Percentiles rank a stretch among this genome's conserved stretches.
Conservation (phyloP, 2,888 invertebrate species). For the Diloba caeruleocephala region DNA sequence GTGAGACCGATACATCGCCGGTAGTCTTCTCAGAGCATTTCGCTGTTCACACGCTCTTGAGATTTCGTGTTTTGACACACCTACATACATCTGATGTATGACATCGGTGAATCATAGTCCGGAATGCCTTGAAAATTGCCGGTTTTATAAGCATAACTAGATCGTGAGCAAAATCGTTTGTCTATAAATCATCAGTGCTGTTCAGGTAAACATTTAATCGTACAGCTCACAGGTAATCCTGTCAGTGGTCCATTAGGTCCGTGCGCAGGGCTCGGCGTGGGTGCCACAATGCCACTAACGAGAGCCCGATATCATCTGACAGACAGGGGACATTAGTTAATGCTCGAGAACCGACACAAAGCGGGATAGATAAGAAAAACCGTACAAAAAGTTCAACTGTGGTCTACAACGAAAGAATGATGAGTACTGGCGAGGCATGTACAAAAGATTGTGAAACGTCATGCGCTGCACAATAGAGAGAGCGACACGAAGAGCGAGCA, state of each 20-base stretch:
- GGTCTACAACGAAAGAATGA: slow-evolving; percentile 74
- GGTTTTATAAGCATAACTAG: slow-evolving; percentile 31
- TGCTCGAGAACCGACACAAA: slow-evolving; percentile 71
- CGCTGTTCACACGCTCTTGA: slow-evolving; percentile 78
- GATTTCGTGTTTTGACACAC: slow-evolving; percentile 70
- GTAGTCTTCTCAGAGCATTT: slow-evolving; percentile 60
- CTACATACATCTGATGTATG: slow-evolving; percentile 67
- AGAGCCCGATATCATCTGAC: slow-evolving; percentile 81
- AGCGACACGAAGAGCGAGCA: slow-evolving; percentile 77
- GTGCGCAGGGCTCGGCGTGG: slow-evolving; percentile 69
- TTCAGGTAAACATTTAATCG: slow-evolving; percentile 69
- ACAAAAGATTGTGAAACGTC: slow-evolving; percentile 84
- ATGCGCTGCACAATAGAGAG: slow-evolving; percentile 82
- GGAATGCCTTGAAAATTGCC: slow-evolving; percentile 50
- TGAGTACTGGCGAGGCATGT: slow-evolving; percentile 68
- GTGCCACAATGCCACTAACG: slow-evolving; percentile 85
- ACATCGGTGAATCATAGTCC: slow-evolving; percentile 65
- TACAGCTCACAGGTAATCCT: slow-evolving; percentile 74
- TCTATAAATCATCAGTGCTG: slow-evolving; percentile 65
- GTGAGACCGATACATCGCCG: slow-evolving; percentile 77
- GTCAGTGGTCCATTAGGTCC: slow-evolving; percentile 75
- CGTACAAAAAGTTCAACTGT: slow-evolving; percentile 71
- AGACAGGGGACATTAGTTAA: slow-evolving; percentile 80
- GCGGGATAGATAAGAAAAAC: slow-evolving; percentile 71
- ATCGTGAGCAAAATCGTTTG: slow-evolving; percentile 35